Percentiles rank a stretch among this genome's conserved stretches.
phyloP scores from a whole-genome alignment of 2,888 invertebrate species.

The Metacarcinus magister region DNA sequence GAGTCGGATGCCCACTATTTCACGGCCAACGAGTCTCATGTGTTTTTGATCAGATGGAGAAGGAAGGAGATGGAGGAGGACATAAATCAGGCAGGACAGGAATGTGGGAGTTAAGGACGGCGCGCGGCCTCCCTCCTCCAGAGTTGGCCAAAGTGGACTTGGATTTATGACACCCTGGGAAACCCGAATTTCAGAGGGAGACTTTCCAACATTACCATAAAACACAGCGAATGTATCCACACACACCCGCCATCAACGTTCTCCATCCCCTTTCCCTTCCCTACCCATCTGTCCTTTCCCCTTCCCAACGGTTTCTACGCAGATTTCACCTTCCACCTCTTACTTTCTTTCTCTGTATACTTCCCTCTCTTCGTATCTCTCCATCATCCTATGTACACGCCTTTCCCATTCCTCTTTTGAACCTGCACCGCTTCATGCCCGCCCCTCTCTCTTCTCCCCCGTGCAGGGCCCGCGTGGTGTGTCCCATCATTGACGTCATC shows the following conservation, averaged over 20 bases:
- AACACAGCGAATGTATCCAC: constrained; percentile 28
- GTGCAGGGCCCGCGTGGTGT: constrained; percentile 93
- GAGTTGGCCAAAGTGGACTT: not conserved
- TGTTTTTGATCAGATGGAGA: constrained; percentile 38
- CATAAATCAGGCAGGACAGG: constrained; percentile 12
- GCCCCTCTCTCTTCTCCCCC: not conserved
- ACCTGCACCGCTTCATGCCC: not conserved
- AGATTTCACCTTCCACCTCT: not conserved
- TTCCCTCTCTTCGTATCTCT: not conserved
- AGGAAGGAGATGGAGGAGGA: constrained; percentile 9
- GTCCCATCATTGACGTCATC: constrained; percentile 99
- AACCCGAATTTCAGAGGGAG: not conserved
- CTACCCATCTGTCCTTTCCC: not conserved
- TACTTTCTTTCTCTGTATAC: not conserved
- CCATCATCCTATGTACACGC: not conserved
- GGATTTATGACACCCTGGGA: not conserved
- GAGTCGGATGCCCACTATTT: constrained; percentile 18
- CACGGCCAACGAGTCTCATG: not conserved
- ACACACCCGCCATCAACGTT: not conserved
- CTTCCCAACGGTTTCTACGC: not conserved
- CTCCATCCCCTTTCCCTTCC: not conserved
- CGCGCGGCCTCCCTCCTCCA: not conserved
- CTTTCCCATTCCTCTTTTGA: not conserved
- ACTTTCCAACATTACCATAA: constrained; percentile 43
- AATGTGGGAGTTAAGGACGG: constrained; percentile 32